Evolutionary conservation across 53 echinoderm and acorn worm genomes (phyloP), one percentile per base, ranked within the genome.

Genomic region (Temnopleurus reevesii): DNA sequence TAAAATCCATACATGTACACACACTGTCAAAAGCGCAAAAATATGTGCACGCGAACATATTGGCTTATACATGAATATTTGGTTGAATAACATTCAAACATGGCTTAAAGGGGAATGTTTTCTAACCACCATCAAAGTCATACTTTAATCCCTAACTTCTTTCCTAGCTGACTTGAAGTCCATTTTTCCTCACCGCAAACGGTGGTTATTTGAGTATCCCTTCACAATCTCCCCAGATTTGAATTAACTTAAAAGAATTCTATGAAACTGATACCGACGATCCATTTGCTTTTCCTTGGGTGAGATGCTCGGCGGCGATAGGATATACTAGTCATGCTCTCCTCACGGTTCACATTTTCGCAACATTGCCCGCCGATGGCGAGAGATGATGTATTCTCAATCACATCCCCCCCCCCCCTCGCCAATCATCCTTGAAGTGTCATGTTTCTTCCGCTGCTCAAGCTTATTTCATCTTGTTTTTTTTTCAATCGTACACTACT

Each of bases 391-490:
- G 61, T 38, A 4, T n/a, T 66, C 19, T n/a, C n/a, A n/a, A n/a
- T n/a, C n/a, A n/a, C n/a, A n/a, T n/a, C 41, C 25, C 4, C 41
- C 66, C n/a, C 41, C 41, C 38, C 66, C 15, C 15, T 30, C 10
- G 28, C 21, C 29, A 9, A 4, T 19, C 6, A 64, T 64, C 38
- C 21, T 41, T 41, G 36, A 71, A 71, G 71, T 41, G 41, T 0
- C 8, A 23, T 71, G 10, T 71, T 71, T 13, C 15, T 15, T 49
- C 49, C 49, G 9, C 49, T 49, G 19, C 41, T 12, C 8, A 38
- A 71, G 21, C 71, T n/a, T 41, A 41, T 30, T 71, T 71, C 41
- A 71, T 71, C 71, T 71, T n/a, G 21, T 35, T 71, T 49, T 71
- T 71, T 23, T 49, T 71, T 71, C 43, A 71, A 71, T 41, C 41